Evolutionary conservation across 1,140 invertebrate genomes (phyloP).

Genomic region (Musca domestica): DNA sequence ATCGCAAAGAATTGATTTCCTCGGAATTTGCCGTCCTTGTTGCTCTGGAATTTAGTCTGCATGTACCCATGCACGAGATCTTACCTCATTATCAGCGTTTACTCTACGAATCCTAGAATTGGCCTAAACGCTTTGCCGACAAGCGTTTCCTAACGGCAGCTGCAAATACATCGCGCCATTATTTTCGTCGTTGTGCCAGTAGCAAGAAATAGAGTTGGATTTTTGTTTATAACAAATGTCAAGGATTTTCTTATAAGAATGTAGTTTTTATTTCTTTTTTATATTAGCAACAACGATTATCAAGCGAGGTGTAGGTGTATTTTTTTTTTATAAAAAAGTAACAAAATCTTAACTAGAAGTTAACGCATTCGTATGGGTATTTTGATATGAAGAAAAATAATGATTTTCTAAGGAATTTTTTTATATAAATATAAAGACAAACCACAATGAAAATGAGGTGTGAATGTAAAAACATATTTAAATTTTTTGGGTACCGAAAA

Average conservation of each 20-base stretch:
- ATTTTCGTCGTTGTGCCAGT: conserved; percentile 38
- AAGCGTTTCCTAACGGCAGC: conserved; percentile 31
- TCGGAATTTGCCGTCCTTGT: conserved; percentile 94
- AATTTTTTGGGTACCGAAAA: no score
- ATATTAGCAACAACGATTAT: no score
- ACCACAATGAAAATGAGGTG: no score
- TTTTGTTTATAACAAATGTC: not conserved
- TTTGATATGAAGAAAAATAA: no score
- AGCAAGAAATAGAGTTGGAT: conserved; percentile 31
- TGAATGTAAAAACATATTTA: no score
- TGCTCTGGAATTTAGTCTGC: conserved; percentile 90
- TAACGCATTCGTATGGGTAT: no score
- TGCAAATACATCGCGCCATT: conserved; percentile 35
- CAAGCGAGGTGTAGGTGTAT: no score
- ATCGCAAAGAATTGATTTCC: conserved; percentile 84
- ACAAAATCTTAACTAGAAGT: no score
- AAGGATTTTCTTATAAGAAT: not conserved
- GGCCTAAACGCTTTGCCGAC: conserved; percentile 48
- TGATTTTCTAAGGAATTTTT: no score
- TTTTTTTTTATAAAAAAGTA: no score
- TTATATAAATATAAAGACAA: no score
- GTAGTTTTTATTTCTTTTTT: not conserved
- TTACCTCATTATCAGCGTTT: conserved; percentile 93
- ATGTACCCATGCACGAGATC: conserved; percentile 86
- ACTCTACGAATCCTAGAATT: conserved; percentile 74